Conservation (phyloP, 2,797 vertebrate species). For the Lutjanus campechanus region DNA sequence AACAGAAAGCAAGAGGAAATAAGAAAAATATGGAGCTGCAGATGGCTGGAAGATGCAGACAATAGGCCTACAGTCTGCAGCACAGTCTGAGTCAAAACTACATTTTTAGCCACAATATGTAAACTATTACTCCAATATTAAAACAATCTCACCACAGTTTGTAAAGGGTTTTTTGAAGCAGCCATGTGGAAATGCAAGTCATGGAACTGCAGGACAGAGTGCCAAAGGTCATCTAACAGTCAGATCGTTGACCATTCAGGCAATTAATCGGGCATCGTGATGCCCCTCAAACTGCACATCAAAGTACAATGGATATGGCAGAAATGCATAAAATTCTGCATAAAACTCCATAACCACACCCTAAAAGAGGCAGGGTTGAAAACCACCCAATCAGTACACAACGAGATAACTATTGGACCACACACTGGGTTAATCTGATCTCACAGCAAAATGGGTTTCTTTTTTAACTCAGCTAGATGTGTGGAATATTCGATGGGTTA, state of each 20-base stretch:
- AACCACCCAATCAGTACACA: no score
- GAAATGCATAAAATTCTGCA: not conserved
- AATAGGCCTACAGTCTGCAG: not conserved
- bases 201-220: not conserved
- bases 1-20: not conserved
- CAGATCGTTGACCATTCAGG: no score
- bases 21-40: not conserved
- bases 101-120: not conserved
- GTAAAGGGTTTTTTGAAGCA: not conserved
- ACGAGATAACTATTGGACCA: no score
- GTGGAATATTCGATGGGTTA: no score
- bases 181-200: not conserved
- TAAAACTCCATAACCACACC: no score
- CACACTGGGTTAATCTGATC: no score
- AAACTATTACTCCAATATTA: not conserved
- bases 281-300: not conserved
- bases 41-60: not conserved
- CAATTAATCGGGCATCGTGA: not conserved
- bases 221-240: not conserved
- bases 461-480: no score
- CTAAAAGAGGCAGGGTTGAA: no score
- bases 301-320: not conserved
- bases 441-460: no score
- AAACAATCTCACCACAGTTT: not conserved
- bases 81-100: not conserved